These are phyloP conservation scores for Nomada fucata DNA, from an alignment of 2,888 invertebrate species.

Conservation along the genomic window DNA sequence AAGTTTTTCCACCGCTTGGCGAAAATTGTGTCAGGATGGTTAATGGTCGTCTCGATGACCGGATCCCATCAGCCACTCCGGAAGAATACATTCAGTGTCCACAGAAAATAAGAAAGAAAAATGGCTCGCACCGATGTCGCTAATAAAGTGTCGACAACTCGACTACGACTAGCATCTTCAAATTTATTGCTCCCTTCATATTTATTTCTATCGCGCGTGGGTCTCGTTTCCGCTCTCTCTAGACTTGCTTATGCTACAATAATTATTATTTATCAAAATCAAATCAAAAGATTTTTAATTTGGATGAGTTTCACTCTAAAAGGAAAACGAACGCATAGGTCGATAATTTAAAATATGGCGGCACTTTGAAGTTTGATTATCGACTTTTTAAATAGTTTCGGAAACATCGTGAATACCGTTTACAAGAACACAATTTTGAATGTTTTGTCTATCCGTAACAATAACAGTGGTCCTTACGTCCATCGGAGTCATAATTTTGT, in stretches of 20 bases:
- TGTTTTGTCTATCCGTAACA: too few species aligned
- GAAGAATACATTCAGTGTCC: slow-evolving; percentile 53
- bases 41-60: slow-evolving; percentile 65
- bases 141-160: slow-evolving; percentile 27
- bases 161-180: neutral
- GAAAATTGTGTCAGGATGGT: slow-evolving; percentile 72
- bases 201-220: neutral
- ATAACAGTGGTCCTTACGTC: too few species aligned
- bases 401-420: too few species aligned
- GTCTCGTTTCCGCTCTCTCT: neutral
- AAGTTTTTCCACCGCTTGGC: slow-evolving; percentile 73
- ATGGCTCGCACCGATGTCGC: slow-evolving; percentile 33
- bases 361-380: too few species aligned
- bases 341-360: too few species aligned
- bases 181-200: neutral
- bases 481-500: too few species aligned
- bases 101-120: slow-evolving; percentile 45
- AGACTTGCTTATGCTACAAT: neutral
- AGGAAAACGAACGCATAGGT: too few species aligned
- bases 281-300: too few species aligned
- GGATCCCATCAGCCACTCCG: slow-evolving; percentile 55
- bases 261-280: too few species aligned
- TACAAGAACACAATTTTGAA: too few species aligned
- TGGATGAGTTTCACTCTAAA: too few species aligned
- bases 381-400: too few species aligned